A percentile compares a stretch with the other conserved stretches of the same genome.
These are phyloP conservation scores for Cryptops parisi DNA, from an alignment of 2,888 invertebrate species.

Conservation along the genomic window DNA sequence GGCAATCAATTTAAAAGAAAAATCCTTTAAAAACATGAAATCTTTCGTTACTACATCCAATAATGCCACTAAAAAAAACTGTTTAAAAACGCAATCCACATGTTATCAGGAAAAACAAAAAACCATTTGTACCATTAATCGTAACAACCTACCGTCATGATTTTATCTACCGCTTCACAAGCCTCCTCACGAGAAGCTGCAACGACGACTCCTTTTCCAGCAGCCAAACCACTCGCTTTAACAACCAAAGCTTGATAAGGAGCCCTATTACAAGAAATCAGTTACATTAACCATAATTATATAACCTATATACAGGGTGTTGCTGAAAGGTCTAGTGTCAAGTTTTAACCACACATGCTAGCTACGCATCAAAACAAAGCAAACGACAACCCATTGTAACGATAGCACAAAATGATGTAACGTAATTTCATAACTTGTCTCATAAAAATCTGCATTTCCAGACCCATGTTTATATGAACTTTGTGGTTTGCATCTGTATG, in stretches of 20 bases:
- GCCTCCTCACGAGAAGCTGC: conserved; percentile 63
- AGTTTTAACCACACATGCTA: too few species aligned
- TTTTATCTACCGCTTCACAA: conserved; percentile 64
- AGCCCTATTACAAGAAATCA: conserved; percentile 40
- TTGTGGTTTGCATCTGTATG: too few species aligned
- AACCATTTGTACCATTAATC: not conserved
- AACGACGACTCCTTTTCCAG: conserved; percentile 94
- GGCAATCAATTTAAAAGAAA: not conserved
- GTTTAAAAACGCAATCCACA: not conserved
- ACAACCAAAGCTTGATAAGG: conserved; percentile 71
- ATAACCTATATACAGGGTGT: not conserved
- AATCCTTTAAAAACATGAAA: not conserved
- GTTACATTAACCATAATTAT: not conserved
- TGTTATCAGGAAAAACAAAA: not conserved
- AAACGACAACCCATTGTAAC: too few species aligned
- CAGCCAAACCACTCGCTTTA: conserved; percentile 91
- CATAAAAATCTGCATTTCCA: too few species aligned
- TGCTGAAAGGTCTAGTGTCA: not conserved
- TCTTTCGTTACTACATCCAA: too few species aligned
- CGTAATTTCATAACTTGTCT: too few species aligned
- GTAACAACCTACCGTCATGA: conserved; percentile 40
- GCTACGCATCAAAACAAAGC: too few species aligned
- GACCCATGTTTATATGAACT: too few species aligned
- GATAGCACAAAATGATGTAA: too few species aligned
- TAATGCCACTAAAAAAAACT: too few species aligned